Evolutionary conservation across 2,797 vertebrate genomes (phyloP).

Genomic region (Chloroceryle amazona): DNA sequence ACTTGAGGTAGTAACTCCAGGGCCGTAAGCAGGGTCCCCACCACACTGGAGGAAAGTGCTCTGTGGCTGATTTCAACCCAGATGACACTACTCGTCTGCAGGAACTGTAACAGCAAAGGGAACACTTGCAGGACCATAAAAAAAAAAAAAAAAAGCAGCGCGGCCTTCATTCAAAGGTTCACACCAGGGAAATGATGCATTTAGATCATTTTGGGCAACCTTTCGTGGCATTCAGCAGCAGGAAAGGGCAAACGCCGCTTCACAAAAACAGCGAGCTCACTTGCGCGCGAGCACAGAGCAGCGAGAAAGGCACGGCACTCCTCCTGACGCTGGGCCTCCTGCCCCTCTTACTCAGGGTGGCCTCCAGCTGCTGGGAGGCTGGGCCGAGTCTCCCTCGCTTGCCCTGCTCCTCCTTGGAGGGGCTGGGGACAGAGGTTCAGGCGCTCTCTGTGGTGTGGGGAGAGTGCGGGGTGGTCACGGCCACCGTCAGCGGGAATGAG

Average conservation of each 20-base stretch:
- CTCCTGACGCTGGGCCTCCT: background rate
- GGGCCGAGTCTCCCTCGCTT: rapidly evolving
- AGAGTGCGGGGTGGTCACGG: rapidly evolving
- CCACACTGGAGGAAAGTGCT: rapidly evolving
- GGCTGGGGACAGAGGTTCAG: rapidly evolving
- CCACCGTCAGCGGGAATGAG: background rate
- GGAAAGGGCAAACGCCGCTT: background rate
- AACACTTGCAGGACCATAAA: background rate
- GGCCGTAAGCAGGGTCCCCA: background rate
- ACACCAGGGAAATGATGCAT: background rate
- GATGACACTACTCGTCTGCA: background rate
- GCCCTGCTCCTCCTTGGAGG: background rate
- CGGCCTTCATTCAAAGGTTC: background rate
- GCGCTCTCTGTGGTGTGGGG: rapidly evolving
- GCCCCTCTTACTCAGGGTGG: background rate
- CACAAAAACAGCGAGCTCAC: rapidly evolving
- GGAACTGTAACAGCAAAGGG: background rate
- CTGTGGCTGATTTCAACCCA: background rate
- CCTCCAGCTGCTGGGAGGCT: background rate
- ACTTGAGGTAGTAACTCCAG: background rate
- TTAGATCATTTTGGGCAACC: background rate
- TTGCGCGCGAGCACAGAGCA: rapidly evolving
- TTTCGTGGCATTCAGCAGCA: background rate
- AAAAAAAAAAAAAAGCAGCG: background rate
- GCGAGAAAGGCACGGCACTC: rapidly evolving